A percentile compares a stretch with the other conserved stretches of the same genome.
Conservation (phyloP, 2,888 invertebrate species). For the Sclerodermus sp. region DNA sequence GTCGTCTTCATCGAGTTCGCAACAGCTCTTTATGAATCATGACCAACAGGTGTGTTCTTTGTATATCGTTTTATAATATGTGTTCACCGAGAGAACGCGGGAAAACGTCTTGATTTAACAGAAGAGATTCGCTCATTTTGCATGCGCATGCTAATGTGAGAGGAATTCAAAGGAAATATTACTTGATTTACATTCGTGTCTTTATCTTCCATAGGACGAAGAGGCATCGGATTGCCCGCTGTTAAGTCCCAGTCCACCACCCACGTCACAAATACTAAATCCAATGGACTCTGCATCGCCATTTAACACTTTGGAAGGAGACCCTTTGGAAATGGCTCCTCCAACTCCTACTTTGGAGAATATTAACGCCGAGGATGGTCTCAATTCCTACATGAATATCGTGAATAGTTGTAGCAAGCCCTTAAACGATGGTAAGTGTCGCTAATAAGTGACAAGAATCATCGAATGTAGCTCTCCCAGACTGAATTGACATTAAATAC, state of each 20-base stretch:
- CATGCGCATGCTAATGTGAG: background rate
- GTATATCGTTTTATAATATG: slow-evolving; percentile 2
- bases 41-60: slow-evolving; percentile 45
- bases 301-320: slow-evolving; percentile 42
- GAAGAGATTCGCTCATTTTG: too few species aligned
- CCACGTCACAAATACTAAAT: slow-evolving; percentile 53
- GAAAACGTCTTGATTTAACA: too few species aligned
- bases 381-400: slow-evolving; percentile 49
- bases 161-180: slow-evolving; percentile 3
- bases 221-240: slow-evolving; percentile 71
- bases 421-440: slow-evolving; percentile 45
- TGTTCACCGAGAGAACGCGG: too few species aligned
- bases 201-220: slow-evolving; percentile 53
- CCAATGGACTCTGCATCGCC: slow-evolving; percentile 35
- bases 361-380: slow-evolving; percentile 49
- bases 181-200: background rate
- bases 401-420: slow-evolving; percentile 51
- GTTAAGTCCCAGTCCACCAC: slow-evolving; percentile 67
- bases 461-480: background rate
- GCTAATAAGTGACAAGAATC: background rate
- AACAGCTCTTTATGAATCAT: slow-evolving; percentile 41
- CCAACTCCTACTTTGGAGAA: slow-evolving; percentile 41
- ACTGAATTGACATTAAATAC: background rate
- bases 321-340: slow-evolving; percentile 36
- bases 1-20: slow-evolving; percentile 37